Conservation (phyloP, 2,113 vertebrate species). For the Muscicapa adusta region DNA sequence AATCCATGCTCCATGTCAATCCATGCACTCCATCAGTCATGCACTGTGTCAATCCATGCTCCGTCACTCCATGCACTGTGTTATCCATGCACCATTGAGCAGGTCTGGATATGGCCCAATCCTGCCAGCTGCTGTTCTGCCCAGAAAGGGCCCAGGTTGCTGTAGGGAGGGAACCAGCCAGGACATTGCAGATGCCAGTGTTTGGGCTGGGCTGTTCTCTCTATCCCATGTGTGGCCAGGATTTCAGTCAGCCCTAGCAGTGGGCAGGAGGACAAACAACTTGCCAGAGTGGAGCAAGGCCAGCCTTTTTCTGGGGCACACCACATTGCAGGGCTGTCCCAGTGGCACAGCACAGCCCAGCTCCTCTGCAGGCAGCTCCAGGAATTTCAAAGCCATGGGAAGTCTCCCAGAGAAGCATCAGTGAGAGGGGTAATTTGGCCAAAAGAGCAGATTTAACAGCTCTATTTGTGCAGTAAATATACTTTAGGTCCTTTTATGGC, state of each 20-base stretch:
- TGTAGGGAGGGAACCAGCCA: neutral
- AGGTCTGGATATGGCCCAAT: neutral
- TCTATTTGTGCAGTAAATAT: neutral
- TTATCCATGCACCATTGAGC: accelerated
- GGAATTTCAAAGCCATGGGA: neutral
- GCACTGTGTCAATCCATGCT: accelerated
- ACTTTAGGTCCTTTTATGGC: neutral
- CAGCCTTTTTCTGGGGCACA: neutral
- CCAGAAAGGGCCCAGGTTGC: neutral
- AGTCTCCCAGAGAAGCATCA: neutral
- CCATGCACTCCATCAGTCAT: too few relatives aligned
- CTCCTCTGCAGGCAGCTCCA: neutral
- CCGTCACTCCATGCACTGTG: neutral
- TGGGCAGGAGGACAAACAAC: neutral
- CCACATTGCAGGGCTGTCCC: neutral
- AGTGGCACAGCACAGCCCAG: neutral
- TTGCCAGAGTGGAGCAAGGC: neutral
- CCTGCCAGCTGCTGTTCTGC: neutral
- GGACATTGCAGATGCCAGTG: neutral
- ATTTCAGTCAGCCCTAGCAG: neutral
- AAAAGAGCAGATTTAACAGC: neutral
- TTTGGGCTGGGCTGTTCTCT: neutral
- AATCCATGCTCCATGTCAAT: accelerated
- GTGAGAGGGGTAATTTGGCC: neutral
- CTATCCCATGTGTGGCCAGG: neutral